A percentile compares a stretch with the other conserved stretches of the same genome.
Conservation (phyloP, 2,888 invertebrate species). For the Hipparchia sbordonii region DNA sequence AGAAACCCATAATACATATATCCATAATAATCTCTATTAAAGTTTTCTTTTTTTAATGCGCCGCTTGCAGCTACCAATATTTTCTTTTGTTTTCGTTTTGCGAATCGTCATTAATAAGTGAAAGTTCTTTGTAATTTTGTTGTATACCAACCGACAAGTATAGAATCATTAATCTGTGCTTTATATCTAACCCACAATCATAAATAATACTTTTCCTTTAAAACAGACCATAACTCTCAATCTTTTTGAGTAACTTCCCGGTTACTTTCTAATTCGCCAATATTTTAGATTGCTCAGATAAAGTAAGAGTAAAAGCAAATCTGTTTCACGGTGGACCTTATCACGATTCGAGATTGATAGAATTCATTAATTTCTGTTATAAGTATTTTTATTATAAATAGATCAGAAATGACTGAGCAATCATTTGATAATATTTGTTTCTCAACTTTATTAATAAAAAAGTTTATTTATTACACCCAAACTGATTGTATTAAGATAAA, state of each 20-base stretch:
- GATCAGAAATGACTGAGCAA: constrained; percentile 18
- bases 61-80: no score
- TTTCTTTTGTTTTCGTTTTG: neutral
- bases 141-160: neutral
- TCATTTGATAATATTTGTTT: constrained; percentile 4
- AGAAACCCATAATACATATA: no score
- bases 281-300: constrained; percentile 29
- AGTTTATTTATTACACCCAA: neutral
- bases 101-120: neutral
- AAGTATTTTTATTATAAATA: constrained; percentile 17
- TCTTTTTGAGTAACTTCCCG: constrained; percentile 14
- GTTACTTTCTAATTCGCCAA: constrained; percentile 27
- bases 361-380: constrained; percentile 18
- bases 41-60: no score
- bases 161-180: neutral
- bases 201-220: constrained; percentile 20
- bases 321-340: constrained; percentile 13
- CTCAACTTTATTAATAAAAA: neutral
- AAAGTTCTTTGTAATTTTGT: neutral
- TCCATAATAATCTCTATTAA: no score
- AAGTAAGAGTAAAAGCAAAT: constrained; percentile 24
- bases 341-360: constrained; percentile 23
- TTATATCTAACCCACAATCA: constrained; percentile 9
- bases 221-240: constrained; percentile 12
- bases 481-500: neutral